Evolutionary conservation across 2,888 invertebrate genomes (phyloP).

Genomic region (Lochmaea crataegi): DNA sequence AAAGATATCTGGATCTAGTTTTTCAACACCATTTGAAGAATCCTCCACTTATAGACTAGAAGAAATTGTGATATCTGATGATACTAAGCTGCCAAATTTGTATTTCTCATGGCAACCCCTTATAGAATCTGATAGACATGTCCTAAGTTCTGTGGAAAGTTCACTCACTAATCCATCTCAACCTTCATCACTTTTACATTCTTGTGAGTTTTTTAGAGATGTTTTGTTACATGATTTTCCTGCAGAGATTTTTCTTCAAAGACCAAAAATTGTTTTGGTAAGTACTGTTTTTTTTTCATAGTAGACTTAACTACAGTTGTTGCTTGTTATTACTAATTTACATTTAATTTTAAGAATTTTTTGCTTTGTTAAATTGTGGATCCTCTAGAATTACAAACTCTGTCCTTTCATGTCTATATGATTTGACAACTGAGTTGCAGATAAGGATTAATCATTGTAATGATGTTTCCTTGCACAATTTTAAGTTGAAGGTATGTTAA

Average conservation of each 20-base stretch:
- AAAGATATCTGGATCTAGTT: constrained; percentile 1
- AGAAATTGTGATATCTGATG: constrained; percentile 20
- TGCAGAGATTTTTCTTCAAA: constrained; percentile 83
- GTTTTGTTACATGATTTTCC: constrained; percentile 85
- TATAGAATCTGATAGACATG: constrained; percentile 73
- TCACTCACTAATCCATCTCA: constrained; percentile 67
- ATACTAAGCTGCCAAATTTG: constrained; percentile 31
- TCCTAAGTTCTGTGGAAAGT: constrained; percentile 74
- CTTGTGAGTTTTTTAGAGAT: constrained; percentile 81
- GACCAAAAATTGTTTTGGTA: constrained; percentile 76
- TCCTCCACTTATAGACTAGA: constrained; percentile 39
- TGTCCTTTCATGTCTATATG: constrained; percentile 64
- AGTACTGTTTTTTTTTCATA: constrained; percentile 33
- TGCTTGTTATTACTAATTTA: constrained; percentile 22
- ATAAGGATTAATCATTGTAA: constrained; percentile 66
- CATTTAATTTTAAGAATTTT: constrained; percentile 42
- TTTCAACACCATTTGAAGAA: constrained; percentile 25
- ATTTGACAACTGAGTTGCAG: constrained; percentile 65
- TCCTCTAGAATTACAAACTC: constrained; percentile 62
- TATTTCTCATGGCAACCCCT: constrained; percentile 69
- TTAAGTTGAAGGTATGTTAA: constrained; percentile 63
- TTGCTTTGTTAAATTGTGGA: constrained; percentile 41
- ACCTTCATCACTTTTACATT: constrained; percentile 65
- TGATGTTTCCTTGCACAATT: constrained; percentile 66
- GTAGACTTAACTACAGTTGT: constrained; percentile 22